Evolutionary conservation across 2,888 invertebrate genomes (phyloP).

Genomic region (Pardosa pseudoannulata): DNA sequence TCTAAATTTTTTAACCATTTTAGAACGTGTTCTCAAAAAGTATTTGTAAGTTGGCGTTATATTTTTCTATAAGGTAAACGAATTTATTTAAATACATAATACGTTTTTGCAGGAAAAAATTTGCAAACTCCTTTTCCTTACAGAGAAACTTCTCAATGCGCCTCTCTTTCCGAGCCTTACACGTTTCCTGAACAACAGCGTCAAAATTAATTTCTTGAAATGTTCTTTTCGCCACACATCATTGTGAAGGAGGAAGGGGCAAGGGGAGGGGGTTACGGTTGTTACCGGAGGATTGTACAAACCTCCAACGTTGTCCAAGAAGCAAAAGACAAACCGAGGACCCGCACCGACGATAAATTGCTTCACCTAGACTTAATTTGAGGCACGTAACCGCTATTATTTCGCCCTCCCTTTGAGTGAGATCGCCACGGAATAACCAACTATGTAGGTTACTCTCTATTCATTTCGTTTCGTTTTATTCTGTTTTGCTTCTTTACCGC

Average conservation of each 20-base stretch:
- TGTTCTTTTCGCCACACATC: conserved; percentile 22
- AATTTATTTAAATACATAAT: no score
- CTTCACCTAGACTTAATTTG: conserved; percentile 69
- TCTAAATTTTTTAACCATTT: no score
- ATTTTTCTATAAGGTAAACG: no score
- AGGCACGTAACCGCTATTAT: conserved; percentile 69
- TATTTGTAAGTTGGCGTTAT: no score
- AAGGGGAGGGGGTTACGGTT: conserved; percentile 5
- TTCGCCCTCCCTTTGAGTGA: conserved; percentile 38
- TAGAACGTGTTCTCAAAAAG: no score
- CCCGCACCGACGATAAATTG: conserved; percentile 64
- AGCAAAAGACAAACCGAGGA: conserved; percentile 55
- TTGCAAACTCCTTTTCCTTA: no score
- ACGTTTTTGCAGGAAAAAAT: no score
- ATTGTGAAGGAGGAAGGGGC: conserved; percentile 2
- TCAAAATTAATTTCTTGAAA: conserved; percentile 44
- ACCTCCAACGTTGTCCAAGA: conserved; percentile 56
- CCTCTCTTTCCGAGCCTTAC: no score
- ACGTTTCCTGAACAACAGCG: background rate
- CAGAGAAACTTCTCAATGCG: no score
- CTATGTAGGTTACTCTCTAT: conserved; percentile 64
- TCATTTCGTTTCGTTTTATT: conserved; percentile 49
- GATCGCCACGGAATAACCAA: conserved; percentile 50
- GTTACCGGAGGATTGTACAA: conserved; percentile 23
- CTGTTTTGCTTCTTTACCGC: conserved; percentile 8